Percentiles rank a stretch among this genome's conserved stretches.
Conservation (phyloP, 1,140 invertebrate genomes). For the Coptotermes formosanus region DNA sequence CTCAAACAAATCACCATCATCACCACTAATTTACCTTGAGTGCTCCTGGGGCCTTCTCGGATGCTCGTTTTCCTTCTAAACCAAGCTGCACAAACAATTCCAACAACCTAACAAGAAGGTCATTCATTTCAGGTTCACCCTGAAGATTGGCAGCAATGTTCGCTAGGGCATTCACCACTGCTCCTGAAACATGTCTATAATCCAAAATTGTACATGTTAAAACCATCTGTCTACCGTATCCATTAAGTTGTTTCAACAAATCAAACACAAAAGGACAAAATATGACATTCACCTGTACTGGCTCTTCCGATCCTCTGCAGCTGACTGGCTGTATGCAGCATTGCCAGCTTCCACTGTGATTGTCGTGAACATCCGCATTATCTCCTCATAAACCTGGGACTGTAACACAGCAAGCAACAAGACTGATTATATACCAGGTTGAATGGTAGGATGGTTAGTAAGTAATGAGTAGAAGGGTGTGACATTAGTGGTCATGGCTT, state of each 20-base stretch:
- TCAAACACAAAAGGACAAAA: no score
- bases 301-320: constrained; percentile 64
- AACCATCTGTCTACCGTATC: not conserved
- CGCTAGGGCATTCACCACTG: constrained; percentile 91
- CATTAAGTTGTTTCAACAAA: no score
- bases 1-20: no score
- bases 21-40: constrained; percentile 54
- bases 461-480: no score
- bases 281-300: constrained; percentile 63
- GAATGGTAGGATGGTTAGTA: no score
- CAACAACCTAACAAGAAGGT: constrained; percentile 79
- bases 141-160: constrained; percentile 93
- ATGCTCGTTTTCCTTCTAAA: constrained; percentile 90
- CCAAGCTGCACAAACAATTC: constrained; percentile 98
- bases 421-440: not conserved
- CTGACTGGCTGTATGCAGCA: constrained; percentile 72
- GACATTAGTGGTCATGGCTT: no score
- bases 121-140: constrained; percentile 81
- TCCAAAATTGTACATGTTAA: not conserved
- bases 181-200: constrained; percentile 83
- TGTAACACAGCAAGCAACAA: constrained; percentile 42
- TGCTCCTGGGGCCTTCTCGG: constrained; percentile 75
- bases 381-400: constrained; percentile 82
- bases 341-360: constrained; percentile 92
- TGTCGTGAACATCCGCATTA: constrained; percentile 96